phyloP scores from a whole-genome alignment of 2,113 vertebrate genomes.

The Laticauda colubrina region DNA sequence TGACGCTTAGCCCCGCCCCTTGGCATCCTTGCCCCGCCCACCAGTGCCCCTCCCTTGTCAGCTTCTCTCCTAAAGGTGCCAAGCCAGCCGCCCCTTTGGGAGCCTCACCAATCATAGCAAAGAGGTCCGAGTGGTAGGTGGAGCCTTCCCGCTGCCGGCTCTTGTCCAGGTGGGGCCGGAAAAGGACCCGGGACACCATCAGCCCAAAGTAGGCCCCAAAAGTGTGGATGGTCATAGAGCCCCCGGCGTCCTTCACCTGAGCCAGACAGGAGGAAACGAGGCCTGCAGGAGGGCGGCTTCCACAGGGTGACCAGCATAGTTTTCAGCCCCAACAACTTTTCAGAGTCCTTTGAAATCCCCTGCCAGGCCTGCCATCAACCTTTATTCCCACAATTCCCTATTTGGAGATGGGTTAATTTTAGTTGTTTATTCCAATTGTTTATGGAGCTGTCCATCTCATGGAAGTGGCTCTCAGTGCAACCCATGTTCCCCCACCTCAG shows the following conservation, averaged over 20 bases:
- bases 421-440: background rate
- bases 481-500: too few species aligned
- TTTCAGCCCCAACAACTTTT: background rate
- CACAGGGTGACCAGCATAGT: background rate
- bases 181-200: constrained; percentile 79
- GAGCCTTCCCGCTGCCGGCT: constrained; percentile 72
- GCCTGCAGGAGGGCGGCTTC: fast-evolving
- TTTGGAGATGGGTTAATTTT: background rate
- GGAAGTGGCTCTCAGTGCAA: background rate
- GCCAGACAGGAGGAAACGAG: fast-evolving
- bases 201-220: constrained; percentile 93
- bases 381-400: background rate
- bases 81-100: background rate
- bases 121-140: constrained; percentile 78
- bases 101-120: constrained; percentile 84
- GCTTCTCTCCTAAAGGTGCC: background rate
- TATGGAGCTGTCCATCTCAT: background rate
- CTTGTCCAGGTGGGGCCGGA: constrained; percentile 70
- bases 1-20: background rate
- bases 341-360: background rate
- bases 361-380: background rate
- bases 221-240: constrained; percentile 90
- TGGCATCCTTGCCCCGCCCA: background rate
- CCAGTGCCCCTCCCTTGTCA: background rate
- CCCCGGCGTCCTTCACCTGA: constrained; percentile 84